phyloP scores from a whole-genome alignment of 2,888 invertebrate genomes.

The Drosophila austrosaltans region DNA sequence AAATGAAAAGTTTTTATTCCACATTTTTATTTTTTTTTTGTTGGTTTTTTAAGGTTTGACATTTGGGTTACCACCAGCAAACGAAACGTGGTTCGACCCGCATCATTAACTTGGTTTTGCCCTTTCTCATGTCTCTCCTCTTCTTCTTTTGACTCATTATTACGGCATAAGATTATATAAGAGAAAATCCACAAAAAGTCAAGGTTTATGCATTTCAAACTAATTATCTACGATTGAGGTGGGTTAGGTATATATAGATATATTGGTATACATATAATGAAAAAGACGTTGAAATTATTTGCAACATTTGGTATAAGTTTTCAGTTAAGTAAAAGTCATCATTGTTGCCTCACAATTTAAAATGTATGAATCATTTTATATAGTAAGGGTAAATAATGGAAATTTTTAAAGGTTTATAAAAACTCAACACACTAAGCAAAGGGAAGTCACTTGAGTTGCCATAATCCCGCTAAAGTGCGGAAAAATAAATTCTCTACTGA shows the following conservation, averaged over 20 bases:
- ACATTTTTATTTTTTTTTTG: constrained; percentile 8
- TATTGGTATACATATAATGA: background rate
- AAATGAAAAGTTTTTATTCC: constrained; percentile 44
- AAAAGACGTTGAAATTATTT: background rate
- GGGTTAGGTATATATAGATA: background rate
- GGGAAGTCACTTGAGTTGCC: too few species aligned
- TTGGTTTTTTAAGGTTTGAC: constrained; percentile 59
- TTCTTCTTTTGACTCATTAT: constrained; percentile 28
- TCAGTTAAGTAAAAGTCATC: background rate
- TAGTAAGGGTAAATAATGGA: too few species aligned
- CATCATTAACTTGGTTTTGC: constrained; percentile 69
- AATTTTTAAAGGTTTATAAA: too few species aligned
- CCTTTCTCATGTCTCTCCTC: constrained; percentile 40
- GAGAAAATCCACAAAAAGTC: constrained; percentile 26
- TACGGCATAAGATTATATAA: constrained; percentile 31
- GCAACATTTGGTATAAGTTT: background rate
- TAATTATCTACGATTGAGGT: constrained; percentile 1
- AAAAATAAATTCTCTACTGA: too few species aligned
- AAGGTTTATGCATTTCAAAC: constrained; percentile 46
- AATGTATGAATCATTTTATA: background rate
- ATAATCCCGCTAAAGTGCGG: too few species aligned
- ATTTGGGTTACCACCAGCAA: constrained; percentile 57
- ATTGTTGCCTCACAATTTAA: background rate
- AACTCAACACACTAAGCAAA: too few species aligned
- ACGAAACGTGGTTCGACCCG: constrained; percentile 63